Evolutionary conservation across 2,797 vertebrate genomes (phyloP).

Genomic region (Paguma larvata): DNA sequence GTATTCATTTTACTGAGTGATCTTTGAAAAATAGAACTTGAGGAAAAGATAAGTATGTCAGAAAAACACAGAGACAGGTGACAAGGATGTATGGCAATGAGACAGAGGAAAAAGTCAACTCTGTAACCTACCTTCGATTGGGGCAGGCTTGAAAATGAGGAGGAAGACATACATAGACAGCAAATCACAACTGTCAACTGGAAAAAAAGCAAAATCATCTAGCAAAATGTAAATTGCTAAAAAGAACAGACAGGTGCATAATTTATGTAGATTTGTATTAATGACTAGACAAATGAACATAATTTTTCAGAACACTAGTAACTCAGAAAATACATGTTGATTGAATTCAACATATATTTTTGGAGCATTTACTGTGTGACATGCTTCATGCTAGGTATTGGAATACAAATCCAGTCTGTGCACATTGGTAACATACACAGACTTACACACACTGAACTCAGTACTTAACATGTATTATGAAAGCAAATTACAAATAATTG

Average conservation of each 20-base stretch:
- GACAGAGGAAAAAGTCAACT: not conserved
- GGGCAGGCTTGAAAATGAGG: slow-evolving; percentile 17
- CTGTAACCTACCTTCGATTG: not conserved
- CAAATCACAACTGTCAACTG: not conserved
- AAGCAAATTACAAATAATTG: not conserved
- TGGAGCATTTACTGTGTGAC: not conserved
- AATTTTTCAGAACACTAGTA: slow-evolving; percentile 40
- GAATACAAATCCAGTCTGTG: not conserved
- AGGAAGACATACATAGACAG: not conserved
- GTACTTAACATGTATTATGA: not conserved
- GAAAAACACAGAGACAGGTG: not conserved
- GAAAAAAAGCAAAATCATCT: slow-evolving; percentile 33
- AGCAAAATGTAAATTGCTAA: slow-evolving; percentile 45
- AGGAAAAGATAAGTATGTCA: not conserved
- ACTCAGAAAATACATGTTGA: slow-evolving; percentile 38
- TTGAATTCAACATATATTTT: slow-evolving; percentile 12
- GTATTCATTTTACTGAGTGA: not conserved
- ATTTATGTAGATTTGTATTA: slow-evolving; percentile 61
- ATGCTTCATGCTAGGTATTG: not conserved
- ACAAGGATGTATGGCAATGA: not conserved
- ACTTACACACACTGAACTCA: not conserved
- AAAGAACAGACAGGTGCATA: slow-evolving; percentile 50
- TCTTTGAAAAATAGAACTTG: not conserved
- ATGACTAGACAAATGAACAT: not conserved
- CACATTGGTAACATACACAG: not conserved